Conservation (phyloP, 2,888 invertebrate species). For the Campoplex capitator region DNA sequence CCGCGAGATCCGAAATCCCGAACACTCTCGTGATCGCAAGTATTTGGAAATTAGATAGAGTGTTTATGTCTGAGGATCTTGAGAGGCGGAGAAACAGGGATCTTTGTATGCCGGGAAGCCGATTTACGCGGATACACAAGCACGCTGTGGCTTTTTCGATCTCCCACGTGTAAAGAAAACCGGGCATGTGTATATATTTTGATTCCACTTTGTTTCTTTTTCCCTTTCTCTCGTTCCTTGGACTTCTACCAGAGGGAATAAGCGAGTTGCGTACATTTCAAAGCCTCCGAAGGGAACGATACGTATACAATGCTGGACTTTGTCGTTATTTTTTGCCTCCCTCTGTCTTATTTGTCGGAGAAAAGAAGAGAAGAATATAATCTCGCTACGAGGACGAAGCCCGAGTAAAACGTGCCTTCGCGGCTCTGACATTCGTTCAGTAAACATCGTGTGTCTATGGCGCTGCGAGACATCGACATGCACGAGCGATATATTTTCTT, state of each 20-base stretch:
- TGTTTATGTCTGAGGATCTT: constrained; percentile 59
- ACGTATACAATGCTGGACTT: constrained; percentile 44
- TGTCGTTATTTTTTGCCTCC: constrained; percentile 45
- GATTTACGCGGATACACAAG: constrained; percentile 38
- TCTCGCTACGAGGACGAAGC: constrained; percentile 45
- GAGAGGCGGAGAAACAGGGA: constrained; percentile 16
- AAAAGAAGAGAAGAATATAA: constrained; percentile 51
- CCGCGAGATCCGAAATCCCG: constrained; percentile 47
- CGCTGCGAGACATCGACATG: constrained; percentile 42
- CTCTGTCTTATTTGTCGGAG: constrained; percentile 29
- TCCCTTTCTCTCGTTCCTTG: not conserved
- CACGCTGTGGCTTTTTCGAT: constrained; percentile 32
- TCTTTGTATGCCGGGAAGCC: constrained; percentile 36
- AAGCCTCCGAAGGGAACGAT: constrained; percentile 46
- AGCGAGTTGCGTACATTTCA: constrained; percentile 43
- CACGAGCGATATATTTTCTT: constrained; percentile 54
- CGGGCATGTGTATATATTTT: constrained; percentile 24
- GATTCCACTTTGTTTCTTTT: constrained; percentile 12
- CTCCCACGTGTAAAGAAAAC: constrained; percentile 52
- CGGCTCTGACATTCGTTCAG: constrained; percentile 55
- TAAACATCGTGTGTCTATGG: constrained; percentile 61
- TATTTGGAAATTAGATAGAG: constrained; percentile 66
- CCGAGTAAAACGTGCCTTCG: constrained; percentile 60
- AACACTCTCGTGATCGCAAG: constrained; percentile 44
- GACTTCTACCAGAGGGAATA: constrained; percentile 41